These are phyloP conservation scores for Actinemys pallida DNA, from an alignment of 2,113 vertebrate genomes.

Conservation along the genomic window DNA sequence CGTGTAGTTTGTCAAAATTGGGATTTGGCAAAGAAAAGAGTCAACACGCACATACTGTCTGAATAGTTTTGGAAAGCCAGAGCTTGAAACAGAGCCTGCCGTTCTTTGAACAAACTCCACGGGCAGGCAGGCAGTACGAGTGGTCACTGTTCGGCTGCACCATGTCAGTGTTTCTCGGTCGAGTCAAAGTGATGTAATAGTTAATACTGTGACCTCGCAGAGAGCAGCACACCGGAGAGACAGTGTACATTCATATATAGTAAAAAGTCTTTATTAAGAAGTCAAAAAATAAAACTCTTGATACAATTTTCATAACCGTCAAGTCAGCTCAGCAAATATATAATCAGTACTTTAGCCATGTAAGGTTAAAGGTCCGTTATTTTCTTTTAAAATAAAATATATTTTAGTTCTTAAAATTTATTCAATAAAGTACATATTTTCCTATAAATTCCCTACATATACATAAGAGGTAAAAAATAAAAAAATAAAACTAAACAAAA, in stretches of 20 bases:
- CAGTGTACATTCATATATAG: constrained; percentile 61
- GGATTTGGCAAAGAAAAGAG: background rate
- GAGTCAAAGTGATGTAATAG: background rate
- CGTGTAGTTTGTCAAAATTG: background rate
- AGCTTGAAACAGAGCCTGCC: background rate
- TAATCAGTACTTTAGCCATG: constrained; percentile 91
- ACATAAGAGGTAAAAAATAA: constrained; percentile 89
- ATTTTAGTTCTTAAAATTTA: constrained; percentile 87
- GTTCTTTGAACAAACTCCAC: background rate
- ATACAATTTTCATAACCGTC: constrained; percentile 97
- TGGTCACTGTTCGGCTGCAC: background rate
- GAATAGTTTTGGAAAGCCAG: background rate
- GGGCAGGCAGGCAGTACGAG: background rate
- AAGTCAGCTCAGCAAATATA: constrained; percentile 94
- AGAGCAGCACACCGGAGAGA: background rate
- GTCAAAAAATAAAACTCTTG: constrained; percentile 99
- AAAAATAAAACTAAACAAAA: constrained; percentile 64
- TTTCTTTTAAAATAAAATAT: constrained; percentile 98
- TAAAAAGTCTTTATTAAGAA: constrained; percentile 97
- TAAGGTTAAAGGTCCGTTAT: constrained; percentile 95
- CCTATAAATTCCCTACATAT: constrained; percentile 98
- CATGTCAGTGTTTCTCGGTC: background rate
- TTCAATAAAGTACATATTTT: constrained; percentile 92
- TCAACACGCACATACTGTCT: background rate
- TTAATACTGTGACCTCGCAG: background rate